Base-by-base conservation (phyloP, 2,888 invertebrate genomes). In the Sussaba pulchella region DNA sequence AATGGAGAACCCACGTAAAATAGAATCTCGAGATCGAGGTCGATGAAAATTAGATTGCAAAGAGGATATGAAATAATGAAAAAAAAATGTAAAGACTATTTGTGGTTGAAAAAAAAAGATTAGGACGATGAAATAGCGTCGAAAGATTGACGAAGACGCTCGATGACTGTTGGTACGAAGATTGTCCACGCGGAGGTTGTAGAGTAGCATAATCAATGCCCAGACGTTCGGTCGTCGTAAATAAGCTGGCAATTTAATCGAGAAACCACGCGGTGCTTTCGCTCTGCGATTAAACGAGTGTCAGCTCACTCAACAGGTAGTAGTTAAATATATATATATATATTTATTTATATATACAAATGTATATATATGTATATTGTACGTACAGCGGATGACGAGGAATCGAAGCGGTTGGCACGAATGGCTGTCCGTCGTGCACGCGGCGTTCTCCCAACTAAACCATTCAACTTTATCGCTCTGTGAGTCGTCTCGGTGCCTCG, bases 211-310 rank as follows among this genome's bases (percentile, higher is more conserved):
- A 67, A 67, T 73, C 36, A 73, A 61, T 45, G 57, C n/a, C 31
- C 39, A 70, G 41, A 31, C 59, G 61, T 26, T n/a, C 63, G 63
- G 50, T 47, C 14, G 26, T 41, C 21, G 61, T 79, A 69, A 74
- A 79, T 70, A 74, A 79, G 43, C 52, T 45, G 52, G 36, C 61
- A 75, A 66, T 80, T 75, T 61, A 75, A 79, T 75, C 43, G 63
- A 50, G 69, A 43, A 74, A 79, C 61, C 52, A 76, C 41, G 61
- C 61, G 31, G 61, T 41, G 76, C 72, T 72, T 61, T 45, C n/a
- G n/a, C 41, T 31, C 39, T 9, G 31, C n/a, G 21, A 50, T 45
- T 24, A 67, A 71, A 59, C 66, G 70, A 80, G 61, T 41, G 21
- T 52, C 63, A 50, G 61, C 70, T 71, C n/a, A 71, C 70, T 74